Evolutionary conservation across 2,888 invertebrate species (phyloP), one percentile per base, ranked within the genome.

Genomic region (Tyria jacobaeae): DNA sequence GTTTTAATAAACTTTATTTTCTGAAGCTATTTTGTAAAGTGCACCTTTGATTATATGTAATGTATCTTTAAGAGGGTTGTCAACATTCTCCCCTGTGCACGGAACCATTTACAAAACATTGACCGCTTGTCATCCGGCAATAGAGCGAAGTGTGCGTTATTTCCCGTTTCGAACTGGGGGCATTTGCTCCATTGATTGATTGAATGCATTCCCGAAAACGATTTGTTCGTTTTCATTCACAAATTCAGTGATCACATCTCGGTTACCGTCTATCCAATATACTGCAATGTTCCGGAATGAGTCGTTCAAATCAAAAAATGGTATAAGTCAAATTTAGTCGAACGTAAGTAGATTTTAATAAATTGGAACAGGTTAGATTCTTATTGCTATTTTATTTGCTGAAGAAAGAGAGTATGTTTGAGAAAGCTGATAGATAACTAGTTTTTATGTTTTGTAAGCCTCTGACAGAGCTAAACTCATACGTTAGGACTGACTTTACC

Each of bases 141-240:
- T 44, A 44, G 21, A 44, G 44, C 21, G 44, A 12, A 44, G 44
- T 60, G 21, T 12, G 10, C 44, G 21, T 54, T 54, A 41, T 54
- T 34, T 21, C 31, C 21, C 34, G 44, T 47, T 27, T 47, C 44
- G 34, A 10, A 56, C 35, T n/a, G 47, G 34, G 15, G 55, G 44
- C 7, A 56, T 56, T 56, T 34, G 44, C 55, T 24, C 31, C 54
- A 54, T 47, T 47, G 47, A 56, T 56, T 47, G 55, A 56, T 56
- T 44, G 47, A 47, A 56, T 47, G 44, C 34, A 21, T 35, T 47
- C 15, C n/a, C 39, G 27, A 54, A 39, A 25, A 41, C n/a, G 24
- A 34, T 56, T 56, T 24, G 44, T 56, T 47, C 47, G 17, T 56
- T 47, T 56, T 14, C 54, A 54, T 54, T 41, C 12, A 27, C 17